Base-by-base conservation (phyloP, 2,888 invertebrate species). In the Tetropium fuscum region DNA sequence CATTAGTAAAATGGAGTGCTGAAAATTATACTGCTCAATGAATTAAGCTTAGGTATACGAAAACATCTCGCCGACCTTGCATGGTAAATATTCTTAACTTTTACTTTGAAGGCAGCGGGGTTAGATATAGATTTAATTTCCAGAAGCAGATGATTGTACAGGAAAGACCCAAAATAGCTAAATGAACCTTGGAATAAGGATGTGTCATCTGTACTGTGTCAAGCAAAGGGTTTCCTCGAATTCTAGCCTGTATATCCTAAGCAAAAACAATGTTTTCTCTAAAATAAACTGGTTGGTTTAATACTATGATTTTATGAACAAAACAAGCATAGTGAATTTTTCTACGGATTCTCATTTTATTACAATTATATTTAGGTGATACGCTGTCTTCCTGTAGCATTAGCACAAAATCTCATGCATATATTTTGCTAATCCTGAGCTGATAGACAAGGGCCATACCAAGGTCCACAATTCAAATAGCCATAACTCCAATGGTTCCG, bases 301-400 rank as follows among this genome's bases (percentile, higher is more conserved):
- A 36, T 8, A 15, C 15, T 36, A 36, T 36, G 3, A 36, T 15
- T 36, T 36, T 36, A 36, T 36, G 36, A 13, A 36, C 36, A 36
- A 36, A 36, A 8, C 36, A 36, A 8, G 36, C 36, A 36, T 13
- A 15, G 11, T 36, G 41, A 19, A 20, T 20, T 19, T 41, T 7
- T 20, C 41, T 41, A n/a, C 41, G 18, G 1, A 36, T 5, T 7
- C 18, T 16, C 36, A 36, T 36, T 36, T 36, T 36, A 15, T 13
- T 13, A 10, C 36, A 36, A 5, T 13, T 13, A 15, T 36, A 7
- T 16, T 36, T 8, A 16, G n/a, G n/a, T n/a, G n/a, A n/a, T n/a
- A n/a, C n/a, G n/a, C n/a, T n/a, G n/a, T n/a, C n/a, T n/a, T n/a
- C n/a, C n/a, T n/a, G n/a, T n/a, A n/a, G n/a, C n/a, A n/a, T n/a